Evolutionary conservation across 2,113 vertebrate species (phyloP).

Genomic region (Smithornis capensis): DNA sequence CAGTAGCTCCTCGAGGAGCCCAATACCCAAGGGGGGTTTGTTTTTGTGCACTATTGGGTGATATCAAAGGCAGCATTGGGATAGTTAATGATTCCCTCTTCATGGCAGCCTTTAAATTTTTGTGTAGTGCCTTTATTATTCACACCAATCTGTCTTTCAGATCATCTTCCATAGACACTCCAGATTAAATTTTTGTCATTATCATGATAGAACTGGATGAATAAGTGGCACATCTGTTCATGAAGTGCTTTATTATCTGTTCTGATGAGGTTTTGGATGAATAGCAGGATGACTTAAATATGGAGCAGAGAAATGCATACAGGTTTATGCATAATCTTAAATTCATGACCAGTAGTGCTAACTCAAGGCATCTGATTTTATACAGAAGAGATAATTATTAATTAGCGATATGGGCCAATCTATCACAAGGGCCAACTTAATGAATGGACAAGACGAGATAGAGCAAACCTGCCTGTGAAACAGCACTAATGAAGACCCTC

Average conservation of each 20-base stretch:
- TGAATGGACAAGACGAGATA: conserved; percentile 36
- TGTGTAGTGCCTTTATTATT: conserved; percentile 64
- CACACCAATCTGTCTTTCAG: conserved; percentile 76
- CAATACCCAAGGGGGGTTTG: conserved; percentile 17
- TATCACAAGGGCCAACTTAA: conserved; percentile 5
- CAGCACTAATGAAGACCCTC: conserved; percentile 41
- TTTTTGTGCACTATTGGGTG: background rate
- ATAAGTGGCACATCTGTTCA: conserved; percentile 81
- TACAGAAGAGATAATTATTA: conserved; percentile 62
- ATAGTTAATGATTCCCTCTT: conserved; percentile 57
- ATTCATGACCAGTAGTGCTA: conserved; percentile 43
- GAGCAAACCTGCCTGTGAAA: conserved; percentile 22
- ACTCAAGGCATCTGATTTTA: conserved; percentile 41
- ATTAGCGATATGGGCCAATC: conserved; percentile 58
- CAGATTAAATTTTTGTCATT: conserved; percentile 81
- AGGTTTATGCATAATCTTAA: conserved; percentile 56
- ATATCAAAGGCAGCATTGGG: conserved; percentile 21
- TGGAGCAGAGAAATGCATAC: conserved; percentile 43
- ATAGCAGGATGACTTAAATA: conserved; percentile 68
- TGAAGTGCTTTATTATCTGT: conserved; percentile 79
- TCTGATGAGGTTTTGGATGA: conserved; percentile 74
- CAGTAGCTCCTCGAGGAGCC: conserved; percentile 22
- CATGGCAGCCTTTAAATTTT: background rate
- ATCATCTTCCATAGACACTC: conserved; percentile 73
- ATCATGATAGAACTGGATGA: conserved; percentile 78